Conservation (phyloP, 2,888 invertebrate species). For the Dicyrtoma fusca region DNA sequence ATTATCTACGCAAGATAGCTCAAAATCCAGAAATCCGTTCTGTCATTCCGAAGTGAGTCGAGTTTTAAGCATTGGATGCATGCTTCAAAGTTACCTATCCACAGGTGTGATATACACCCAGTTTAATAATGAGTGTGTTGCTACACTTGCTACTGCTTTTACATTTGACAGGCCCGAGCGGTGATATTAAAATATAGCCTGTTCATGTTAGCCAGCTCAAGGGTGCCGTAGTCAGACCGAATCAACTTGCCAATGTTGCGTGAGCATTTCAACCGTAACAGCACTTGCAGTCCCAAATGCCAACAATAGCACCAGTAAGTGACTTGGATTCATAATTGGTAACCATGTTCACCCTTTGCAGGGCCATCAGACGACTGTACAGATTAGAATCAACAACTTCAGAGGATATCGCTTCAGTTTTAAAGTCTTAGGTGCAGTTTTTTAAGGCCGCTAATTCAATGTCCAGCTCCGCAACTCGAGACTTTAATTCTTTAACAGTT, state of each 20-base stretch:
- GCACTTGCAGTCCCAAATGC: slow-evolving; percentile 99
- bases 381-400: slow-evolving; percentile 99
- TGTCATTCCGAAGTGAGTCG: slow-evolving; percentile 64
- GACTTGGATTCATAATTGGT: slow-evolving; percentile 92
- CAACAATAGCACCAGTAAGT: slow-evolving; percentile 89
- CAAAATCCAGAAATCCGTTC: slow-evolving; percentile 89
- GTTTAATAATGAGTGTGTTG: slow-evolving; percentile 85
- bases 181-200: slow-evolving; percentile 97
- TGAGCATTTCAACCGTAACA: slow-evolving; percentile 99
- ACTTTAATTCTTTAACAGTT: slow-evolving; percentile 66
- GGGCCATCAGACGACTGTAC: slow-evolving; percentile 97
- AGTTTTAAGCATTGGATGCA: slow-evolving; percentile 71
- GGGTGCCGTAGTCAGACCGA: slow-evolving; percentile 98
- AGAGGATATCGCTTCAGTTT: slow-evolving; percentile 87
- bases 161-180: slow-evolving; percentile 96
- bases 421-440: slow-evolving; percentile 65
- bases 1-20: slow-evolving; percentile 98
- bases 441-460: slow-evolving; percentile 61
- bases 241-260: slow-evolving; percentile 75
- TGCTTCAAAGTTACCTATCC: slow-evolving; percentile 86
- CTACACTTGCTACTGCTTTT: slow-evolving; percentile 82
- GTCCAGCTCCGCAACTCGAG: slow-evolving; percentile 64
- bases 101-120: slow-evolving; percentile 98
- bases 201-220: slow-evolving; percentile 99
- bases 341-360: slow-evolving; percentile 99